Evolutionary conservation across 2,797 vertebrate genomes (phyloP), one percentile per base, ranked within the genome.

Genomic region (Crenichthys baileyi): DNA sequence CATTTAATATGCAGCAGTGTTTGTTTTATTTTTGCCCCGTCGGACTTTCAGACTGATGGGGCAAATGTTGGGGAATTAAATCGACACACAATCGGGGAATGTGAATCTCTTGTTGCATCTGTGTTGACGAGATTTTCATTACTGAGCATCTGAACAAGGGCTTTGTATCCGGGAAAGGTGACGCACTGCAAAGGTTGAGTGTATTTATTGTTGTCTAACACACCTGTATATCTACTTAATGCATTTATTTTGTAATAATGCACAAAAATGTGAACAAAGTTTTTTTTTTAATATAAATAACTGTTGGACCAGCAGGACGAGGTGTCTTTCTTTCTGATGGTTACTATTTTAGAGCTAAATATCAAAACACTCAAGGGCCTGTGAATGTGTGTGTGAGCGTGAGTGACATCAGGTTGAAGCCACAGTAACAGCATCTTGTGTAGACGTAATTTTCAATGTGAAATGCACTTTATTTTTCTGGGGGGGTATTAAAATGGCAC

Each of bases 391-490:
- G 83, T 80, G 82, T 70, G 67, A 60, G 72, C 24, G 61, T 9
- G 31, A 41, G 36, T 65, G 79, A 74, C 82, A 72, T 22, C 44
- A 72, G 78, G 76, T 46, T 58, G 86, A 77, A 76, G 76, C 88
- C 83, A 91, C 85, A 81, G 92, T 92, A 92, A 91, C 90, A 93
- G 93, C 94, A 96, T 96, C 91, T 94, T 95, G 94, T 96, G 92
- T 95, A 96, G 91, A 95, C 76, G 51, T 96, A 93, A 94, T 95
- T 89, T 93, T 95, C 91, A 94, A 95, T 95, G 95, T 96, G 93
- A 96, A 96, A 96, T 96, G 96, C 96, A 96, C 96, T 96, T 96
- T 96, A 96, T 95, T 96, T 95, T 94, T 92, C 88, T 24, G 7
- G 46, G 70, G 13, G 2, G 65, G 88, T 85, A 92, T 87, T 87